Base-by-base conservation (phyloP, 2,888 invertebrate species). In the Rhagophthalmus giganteus region DNA sequence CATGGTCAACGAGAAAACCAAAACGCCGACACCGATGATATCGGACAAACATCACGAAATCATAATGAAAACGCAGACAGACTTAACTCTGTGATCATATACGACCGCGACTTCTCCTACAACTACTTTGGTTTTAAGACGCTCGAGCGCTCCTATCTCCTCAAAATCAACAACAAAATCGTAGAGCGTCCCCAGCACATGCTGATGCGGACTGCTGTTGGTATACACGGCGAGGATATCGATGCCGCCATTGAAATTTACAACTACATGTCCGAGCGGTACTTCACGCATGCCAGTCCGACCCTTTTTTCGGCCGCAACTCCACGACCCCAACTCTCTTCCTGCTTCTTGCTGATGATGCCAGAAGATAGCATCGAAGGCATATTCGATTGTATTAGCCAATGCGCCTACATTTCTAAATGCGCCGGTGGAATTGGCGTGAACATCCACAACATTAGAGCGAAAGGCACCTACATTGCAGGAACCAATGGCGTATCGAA, bases 61-160 rank as follows among this genome's bases (percentile, higher is more conserved):
- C 34, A 85, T 98, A 7, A 84, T 87, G 78, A 81, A 49, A 84
- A 98, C 76, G 88, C 93, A n/a, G 92, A 94, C 65, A 80, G 83
- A 54, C 77, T 99, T 37, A 94, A 99, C 75, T 94, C 96, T 0
- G 88, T 94, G 11, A 95, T 99, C 63, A 92, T 97, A 27, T 96
- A 98, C 74, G 95, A 97, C 70, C 83, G 98, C 62, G 99, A 99
- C 75, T 99, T 93, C 74, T 87, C 84, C 51, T 99, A 97, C 76
- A 96, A 94, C 70, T 99, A 94, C 72, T 99, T 99, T 80, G 99
- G 98, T n/a, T 98, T 98, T 70, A 98, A 97, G 81, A 99, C 98
- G 0, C 76, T 99, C 42, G 98, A 99, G 69, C 81, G 94, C 32
- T 96, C 97, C 1, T 99, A 99, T 74, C 78, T 99, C 58, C 76